phyloP scores from a whole-genome alignment of 1,140 invertebrate species.

The Brachystomella parvula region DNA sequence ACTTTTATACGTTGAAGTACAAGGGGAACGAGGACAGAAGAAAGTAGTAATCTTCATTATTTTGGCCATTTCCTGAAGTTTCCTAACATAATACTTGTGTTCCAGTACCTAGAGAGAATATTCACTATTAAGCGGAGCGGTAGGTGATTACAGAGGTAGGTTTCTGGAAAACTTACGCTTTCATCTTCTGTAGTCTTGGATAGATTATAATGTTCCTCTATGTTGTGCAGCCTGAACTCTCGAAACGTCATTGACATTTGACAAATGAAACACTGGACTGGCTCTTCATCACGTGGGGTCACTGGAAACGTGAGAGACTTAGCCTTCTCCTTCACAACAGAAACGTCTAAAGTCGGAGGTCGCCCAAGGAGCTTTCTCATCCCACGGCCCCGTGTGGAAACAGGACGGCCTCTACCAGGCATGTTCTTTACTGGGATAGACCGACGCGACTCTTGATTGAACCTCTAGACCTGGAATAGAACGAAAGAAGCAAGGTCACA shows the following conservation, averaged over 20 bases:
- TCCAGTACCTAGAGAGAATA: conserved; percentile 13
- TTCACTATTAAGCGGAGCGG: not conserved
- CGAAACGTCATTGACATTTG: conserved; percentile 7
- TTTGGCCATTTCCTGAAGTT: conserved; percentile 13
- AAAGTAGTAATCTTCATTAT: not conserved
- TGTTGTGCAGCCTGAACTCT: conserved; percentile 31
- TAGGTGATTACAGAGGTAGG: not conserved
- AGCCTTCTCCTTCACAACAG: too few species aligned
- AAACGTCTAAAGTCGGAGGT: too few species aligned
- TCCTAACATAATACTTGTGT: conserved; percentile 17
- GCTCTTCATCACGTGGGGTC: conserved; percentile 7
- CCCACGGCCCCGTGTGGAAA: too few species aligned
- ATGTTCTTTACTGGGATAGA: too few species aligned
- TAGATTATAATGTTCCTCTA: conserved; percentile 27
- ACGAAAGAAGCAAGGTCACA: too few species aligned
- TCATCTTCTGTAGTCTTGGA: conserved; percentile 13
- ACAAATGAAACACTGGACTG: conserved; percentile 21
- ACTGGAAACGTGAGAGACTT: conserved; percentile 23
- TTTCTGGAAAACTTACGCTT: conserved; percentile 3
- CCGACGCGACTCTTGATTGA: too few species aligned
- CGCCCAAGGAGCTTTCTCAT: too few species aligned
- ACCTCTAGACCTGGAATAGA: too few species aligned
- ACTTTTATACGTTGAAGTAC: conserved; percentile 12
- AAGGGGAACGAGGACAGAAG: not conserved
- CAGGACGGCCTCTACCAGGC: too few species aligned